Percentiles rank a stretch among this genome's conserved stretches.
Conservation (phyloP, 2,888 invertebrate species). For the Suillia variegata region DNA sequence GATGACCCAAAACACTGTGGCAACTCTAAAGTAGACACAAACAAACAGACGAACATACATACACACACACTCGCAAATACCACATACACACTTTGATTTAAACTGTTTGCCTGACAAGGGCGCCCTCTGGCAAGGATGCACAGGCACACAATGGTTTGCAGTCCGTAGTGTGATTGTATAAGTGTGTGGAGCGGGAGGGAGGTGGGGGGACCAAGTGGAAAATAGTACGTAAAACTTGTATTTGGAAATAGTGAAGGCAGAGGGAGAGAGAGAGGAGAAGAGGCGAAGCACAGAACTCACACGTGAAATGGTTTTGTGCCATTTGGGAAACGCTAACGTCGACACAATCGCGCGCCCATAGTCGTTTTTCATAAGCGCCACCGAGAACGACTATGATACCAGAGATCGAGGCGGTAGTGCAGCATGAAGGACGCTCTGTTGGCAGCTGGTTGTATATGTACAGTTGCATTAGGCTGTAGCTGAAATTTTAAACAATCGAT, state of each 20-base stretch:
- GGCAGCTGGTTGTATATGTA: slow-evolving; percentile 28
- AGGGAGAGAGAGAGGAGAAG: neutral
- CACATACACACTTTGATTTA: slow-evolving; percentile 24
- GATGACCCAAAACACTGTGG: slow-evolving; percentile 14
- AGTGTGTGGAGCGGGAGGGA: slow-evolving; percentile 4
- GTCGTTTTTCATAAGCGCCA: too few relatives aligned
- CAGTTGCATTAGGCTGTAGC: neutral
- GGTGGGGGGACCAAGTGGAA: neutral
- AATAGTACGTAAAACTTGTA: too few relatives aligned
- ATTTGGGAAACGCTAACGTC: too few relatives aligned
- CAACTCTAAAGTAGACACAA: slow-evolving; percentile 37
- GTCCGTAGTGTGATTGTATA: too few relatives aligned
- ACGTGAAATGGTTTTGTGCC: neutral
- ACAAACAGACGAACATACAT: slow-evolving; percentile 24
- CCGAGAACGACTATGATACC: too few relatives aligned
- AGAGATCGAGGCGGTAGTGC: neutral
- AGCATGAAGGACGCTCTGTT: slow-evolving; percentile 32
- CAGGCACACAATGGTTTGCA: neutral
- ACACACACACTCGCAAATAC: slow-evolving; percentile 15
- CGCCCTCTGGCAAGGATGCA: slow-evolving; percentile 28
- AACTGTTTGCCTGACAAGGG: slow-evolving; percentile 29
- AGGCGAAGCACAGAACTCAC: neutral
- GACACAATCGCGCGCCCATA: too few relatives aligned
- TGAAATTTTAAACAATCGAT: too few relatives aligned
- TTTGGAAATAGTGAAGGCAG: neutral